Conservation (phyloP, 92 coral and sea anemone species). For the Parazoanthus atlanticus region DNA sequence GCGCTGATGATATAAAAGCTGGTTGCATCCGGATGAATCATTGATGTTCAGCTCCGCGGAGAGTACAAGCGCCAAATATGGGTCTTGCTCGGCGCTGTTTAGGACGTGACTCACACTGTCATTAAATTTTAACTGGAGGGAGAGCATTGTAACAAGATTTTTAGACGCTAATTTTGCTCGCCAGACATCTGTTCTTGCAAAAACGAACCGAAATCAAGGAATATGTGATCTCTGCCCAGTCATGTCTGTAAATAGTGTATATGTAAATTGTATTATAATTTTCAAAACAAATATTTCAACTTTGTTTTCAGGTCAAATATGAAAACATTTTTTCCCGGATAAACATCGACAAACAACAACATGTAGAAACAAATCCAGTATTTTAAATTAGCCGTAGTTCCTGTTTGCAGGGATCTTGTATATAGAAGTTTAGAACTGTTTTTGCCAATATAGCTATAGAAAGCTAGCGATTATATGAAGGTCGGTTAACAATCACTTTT, state of each 20-base stretch:
- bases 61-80: conserved; percentile 30
- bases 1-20: too few relatives aligned
- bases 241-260: neutral
- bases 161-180: neutral
- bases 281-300: conserved; percentile 37
- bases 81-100: neutral
- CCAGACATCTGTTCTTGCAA: too few relatives aligned
- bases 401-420: neutral
- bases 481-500: neutral
- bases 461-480: too few relatives aligned
- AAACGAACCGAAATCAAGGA: neutral
- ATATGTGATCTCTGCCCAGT: neutral
- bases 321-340: conserved; percentile 22
- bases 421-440: neutral
- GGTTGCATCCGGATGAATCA: conserved; percentile 25
- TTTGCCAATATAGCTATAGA: too few relatives aligned
- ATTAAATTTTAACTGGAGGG: conserved; percentile 6
- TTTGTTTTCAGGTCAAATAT: neutral
- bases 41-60: conserved; percentile 19
- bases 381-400: neutral
- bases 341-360: neutral
- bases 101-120: conserved; percentile 24
- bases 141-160: neutral
- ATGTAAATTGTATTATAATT: conserved; percentile 33
- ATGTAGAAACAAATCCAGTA: neutral